These are phyloP conservation scores for Serrognathus titanus DNA, from an alignment of 2,888 invertebrate genomes.

Conservation along the genomic window DNA sequence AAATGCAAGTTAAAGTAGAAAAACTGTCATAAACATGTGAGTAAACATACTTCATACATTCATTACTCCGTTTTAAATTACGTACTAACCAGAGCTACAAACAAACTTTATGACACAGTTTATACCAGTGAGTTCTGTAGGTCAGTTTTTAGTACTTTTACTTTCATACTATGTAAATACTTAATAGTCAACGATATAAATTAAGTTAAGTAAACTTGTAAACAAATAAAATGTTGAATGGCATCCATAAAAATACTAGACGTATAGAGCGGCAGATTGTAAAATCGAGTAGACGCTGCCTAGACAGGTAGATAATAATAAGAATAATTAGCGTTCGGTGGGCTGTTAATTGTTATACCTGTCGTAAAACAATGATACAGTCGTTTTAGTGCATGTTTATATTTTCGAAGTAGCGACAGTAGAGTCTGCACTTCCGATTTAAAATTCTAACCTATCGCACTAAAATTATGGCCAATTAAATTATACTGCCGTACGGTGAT, in stretches of 20 bases:
- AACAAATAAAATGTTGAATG: constrained; percentile 46
- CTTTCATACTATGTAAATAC: constrained; percentile 47
- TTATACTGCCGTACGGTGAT: constrained; percentile 2
- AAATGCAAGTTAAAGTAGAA: constrained; percentile 3
- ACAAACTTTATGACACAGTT: constrained; percentile 47
- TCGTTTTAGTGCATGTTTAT: constrained; percentile 41
- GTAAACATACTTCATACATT: constrained; percentile 37
- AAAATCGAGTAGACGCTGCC: constrained; percentile 27
- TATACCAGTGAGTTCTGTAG: constrained; percentile 30
- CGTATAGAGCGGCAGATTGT: constrained; percentile 17
- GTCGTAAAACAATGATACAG: constrained; percentile 41
- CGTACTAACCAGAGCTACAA: constrained; percentile 46
- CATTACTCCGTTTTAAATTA: constrained; percentile 43
- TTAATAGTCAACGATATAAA: constrained; percentile 45
- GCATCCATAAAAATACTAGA: constrained; percentile 38
- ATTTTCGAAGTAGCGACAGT: constrained; percentile 28
- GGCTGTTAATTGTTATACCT: constrained; percentile 43
- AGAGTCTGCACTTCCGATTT: constrained; percentile 33
- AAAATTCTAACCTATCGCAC: constrained; percentile 25
- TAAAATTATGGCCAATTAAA: constrained; percentile 27
- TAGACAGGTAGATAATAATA: constrained; percentile 31
- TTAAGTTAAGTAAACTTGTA: constrained; percentile 48
- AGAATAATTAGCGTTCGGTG: constrained; percentile 41
- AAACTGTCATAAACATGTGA: constrained; percentile 33
- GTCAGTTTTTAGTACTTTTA: constrained; percentile 48